phyloP scores from a whole-genome alignment of 2,797 vertebrate genomes.

The Dendrocincla tyrannina region DNA sequence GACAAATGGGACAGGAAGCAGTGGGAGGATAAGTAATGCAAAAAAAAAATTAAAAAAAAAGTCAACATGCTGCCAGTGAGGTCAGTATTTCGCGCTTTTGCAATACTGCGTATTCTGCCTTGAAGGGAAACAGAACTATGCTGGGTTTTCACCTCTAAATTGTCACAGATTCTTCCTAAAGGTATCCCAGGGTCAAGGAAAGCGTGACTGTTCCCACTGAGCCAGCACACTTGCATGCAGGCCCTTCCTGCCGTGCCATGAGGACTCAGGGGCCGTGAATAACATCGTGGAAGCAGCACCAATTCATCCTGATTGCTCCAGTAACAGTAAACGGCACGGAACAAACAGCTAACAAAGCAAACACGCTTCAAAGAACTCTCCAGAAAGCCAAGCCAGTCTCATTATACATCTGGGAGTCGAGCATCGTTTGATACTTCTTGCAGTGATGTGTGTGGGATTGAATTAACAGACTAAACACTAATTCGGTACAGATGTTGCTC shows the following conservation, averaged over 20 bases:
- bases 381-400: neutral
- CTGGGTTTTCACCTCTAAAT: neutral
- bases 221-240: neutral
- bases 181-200: neutral
- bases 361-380: neutral
- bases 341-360: neutral
- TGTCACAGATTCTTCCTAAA: neutral
- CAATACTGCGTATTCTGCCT: neutral
- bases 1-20: slow-evolving; percentile 14
- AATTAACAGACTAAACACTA: neutral
- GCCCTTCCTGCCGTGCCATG: fast-evolving
- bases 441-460: neutral
- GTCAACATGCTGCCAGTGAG: neutral
- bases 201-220: neutral
- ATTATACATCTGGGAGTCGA: neutral
- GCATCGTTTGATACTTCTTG: neutral
- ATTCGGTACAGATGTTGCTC: slow-evolving; percentile 19
- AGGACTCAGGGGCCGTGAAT: neutral
- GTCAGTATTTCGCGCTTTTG: neutral
- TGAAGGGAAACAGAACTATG: fast-evolving
- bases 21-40: slow-evolving; percentile 1
- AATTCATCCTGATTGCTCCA: neutral
- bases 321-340: fast-evolving
- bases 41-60: neutral
- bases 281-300: neutral